Evolutionary conservation across 2,888 invertebrate species (phyloP).

Genomic region (Agonopterix heracliana): DNA sequence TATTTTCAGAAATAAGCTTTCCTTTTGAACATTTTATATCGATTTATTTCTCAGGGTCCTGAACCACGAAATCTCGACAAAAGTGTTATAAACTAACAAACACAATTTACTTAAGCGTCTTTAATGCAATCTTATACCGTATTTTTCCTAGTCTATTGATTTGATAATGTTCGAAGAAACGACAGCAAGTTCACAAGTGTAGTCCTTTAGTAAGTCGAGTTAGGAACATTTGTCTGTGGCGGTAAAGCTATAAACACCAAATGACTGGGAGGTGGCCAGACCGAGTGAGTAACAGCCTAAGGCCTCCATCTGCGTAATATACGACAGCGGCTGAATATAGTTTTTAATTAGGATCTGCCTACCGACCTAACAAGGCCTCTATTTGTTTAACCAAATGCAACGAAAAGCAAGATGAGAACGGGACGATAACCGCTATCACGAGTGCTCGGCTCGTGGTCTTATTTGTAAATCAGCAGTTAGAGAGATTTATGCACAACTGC

Average conservation of each 20-base stretch:
- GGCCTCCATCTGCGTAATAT: slow-evolving; percentile 56
- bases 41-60: no score
- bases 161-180: no score
- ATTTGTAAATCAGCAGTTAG: slow-evolving; percentile 54
- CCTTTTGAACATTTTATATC: no score
- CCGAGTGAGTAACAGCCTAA: slow-evolving; percentile 51
- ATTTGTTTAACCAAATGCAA: slow-evolving; percentile 65
- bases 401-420: slow-evolving; percentile 48
- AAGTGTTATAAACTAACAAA: no score
- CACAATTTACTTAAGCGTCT: no score
- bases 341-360: slow-evolving; percentile 69
- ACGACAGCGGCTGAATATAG: slow-evolving; percentile 57
- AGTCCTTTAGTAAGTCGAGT: no score
- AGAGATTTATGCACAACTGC: slow-evolving; percentile 55
- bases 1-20: no score
- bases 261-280: slow-evolving; percentile 56
- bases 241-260: slow-evolving; percentile 44
- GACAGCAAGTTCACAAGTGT: no score
- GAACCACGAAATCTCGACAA: no score
- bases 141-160: no score
- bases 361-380: slow-evolving; percentile 53
- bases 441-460: slow-evolving; percentile 48
- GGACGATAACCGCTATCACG: slow-evolving; percentile 53
- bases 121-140: no score
- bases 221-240: slow-evolving; percentile 23